Conservation (phyloP, 2,113 vertebrate genomes). For the Morone saxatilis region DNA sequence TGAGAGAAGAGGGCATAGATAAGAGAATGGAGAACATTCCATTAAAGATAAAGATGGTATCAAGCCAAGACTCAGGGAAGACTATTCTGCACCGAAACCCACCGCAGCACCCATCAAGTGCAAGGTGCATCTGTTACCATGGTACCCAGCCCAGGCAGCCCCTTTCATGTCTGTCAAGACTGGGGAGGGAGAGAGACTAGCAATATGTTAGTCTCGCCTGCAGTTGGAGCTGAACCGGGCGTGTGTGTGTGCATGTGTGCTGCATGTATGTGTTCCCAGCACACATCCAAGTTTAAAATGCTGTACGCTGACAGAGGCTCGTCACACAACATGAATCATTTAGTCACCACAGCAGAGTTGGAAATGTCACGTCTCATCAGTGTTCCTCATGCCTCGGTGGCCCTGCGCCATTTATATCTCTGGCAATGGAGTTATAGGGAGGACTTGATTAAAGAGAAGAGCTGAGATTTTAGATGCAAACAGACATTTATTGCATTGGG, state of each 20-base stretch:
- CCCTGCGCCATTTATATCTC: slow-evolving; percentile 56
- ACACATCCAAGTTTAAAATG: slow-evolving; percentile 58
- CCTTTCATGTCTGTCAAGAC: slow-evolving; percentile 82
- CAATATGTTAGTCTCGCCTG: slow-evolving; percentile 67
- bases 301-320: slow-evolving; percentile 76
- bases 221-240: slow-evolving; percentile 62
- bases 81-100: slow-evolving; percentile 69
- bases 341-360: slow-evolving; percentile 79
- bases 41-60: slow-evolving; percentile 78
- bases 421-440: slow-evolving; percentile 41
- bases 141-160: slow-evolving; percentile 80
- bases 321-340: slow-evolving; percentile 86
- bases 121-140: slow-evolving; percentile 87
- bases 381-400: slow-evolving; percentile 62
- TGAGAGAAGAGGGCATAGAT: slow-evolving; percentile 72
- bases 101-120: slow-evolving; percentile 65
- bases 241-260: not conserved
- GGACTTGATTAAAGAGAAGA: slow-evolving; percentile 71
- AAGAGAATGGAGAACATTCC: slow-evolving; percentile 76
- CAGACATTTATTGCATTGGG: slow-evolving; percentile 79
- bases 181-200: slow-evolving; percentile 62
- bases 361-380: slow-evolving; percentile 85
- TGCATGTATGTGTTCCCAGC: slow-evolving; percentile 53
- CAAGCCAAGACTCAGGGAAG: slow-evolving; percentile 61
- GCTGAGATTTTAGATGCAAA: slow-evolving; percentile 76